These are phyloP conservation scores for Sarcophaga caerulescens DNA, from an alignment of 2,888 invertebrate species.

Conservation along the genomic window DNA sequence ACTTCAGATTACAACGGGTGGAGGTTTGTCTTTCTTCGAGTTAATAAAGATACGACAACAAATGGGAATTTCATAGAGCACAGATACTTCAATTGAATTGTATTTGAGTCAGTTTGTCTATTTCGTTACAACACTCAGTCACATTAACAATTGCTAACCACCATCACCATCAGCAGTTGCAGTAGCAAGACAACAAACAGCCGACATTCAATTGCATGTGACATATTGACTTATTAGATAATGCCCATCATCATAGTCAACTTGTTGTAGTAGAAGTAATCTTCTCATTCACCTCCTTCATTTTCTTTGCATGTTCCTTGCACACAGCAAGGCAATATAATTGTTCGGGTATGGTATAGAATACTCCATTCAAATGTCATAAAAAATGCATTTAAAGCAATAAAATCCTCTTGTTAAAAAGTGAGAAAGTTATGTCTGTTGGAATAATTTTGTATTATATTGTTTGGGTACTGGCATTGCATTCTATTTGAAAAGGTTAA, in stretches of 20 bases:
- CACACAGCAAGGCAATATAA: background rate
- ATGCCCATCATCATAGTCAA: slow-evolving; percentile 33
- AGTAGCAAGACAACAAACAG: background rate
- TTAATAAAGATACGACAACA: slow-evolving; percentile 4
- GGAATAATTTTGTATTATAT: background rate
- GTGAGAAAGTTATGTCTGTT: slow-evolving; percentile 25
- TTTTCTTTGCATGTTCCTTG: background rate
- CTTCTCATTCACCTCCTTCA: background rate
- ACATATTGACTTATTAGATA: slow-evolving; percentile 66
- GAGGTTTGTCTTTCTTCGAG: background rate
- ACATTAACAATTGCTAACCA: too few species aligned
- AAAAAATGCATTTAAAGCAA: background rate
- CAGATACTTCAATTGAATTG: background rate
- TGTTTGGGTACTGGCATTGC: too few species aligned
- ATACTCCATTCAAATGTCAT: background rate
- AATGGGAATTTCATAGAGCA: slow-evolving; percentile 19
- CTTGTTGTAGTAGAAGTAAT: background rate
- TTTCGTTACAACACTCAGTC: background rate
- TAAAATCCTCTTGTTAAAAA: slow-evolving; percentile 1
- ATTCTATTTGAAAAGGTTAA: background rate
- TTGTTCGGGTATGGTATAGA: background rate
- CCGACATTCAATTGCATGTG: slow-evolving; percentile 58
- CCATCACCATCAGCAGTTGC: background rate
- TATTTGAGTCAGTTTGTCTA: background rate
- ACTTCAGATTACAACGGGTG: slow-evolving; percentile 40